Percentiles rank a stretch among this genome's conserved stretches.
These are phyloP conservation scores for Eurosta solidaginis DNA, from an alignment of 1,140 invertebrate genomes.

Conservation along the genomic window DNA sequence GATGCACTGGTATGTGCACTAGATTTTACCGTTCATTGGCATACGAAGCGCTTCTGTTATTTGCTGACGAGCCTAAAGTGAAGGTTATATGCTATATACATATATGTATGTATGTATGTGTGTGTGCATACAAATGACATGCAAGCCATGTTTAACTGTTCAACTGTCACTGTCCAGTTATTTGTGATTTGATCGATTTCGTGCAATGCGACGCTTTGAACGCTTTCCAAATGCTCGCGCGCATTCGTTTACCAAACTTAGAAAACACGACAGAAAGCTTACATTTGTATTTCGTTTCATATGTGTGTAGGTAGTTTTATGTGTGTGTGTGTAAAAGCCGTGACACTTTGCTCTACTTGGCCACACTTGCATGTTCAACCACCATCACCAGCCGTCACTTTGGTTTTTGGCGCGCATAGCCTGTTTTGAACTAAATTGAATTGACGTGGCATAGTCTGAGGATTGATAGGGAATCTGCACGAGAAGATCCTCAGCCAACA, in stretches of 20 bases:
- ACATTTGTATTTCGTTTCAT: no score
- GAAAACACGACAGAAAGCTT: neutral
- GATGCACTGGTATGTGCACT: neutral
- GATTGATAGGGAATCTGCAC: neutral
- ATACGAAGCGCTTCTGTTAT: slow-evolving; percentile 15
- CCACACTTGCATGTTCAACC: slow-evolving; percentile 6
- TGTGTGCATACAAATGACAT: slow-evolving; percentile 8
- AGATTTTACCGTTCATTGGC: neutral
- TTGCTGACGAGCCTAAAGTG: neutral
- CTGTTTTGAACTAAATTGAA: neutral
- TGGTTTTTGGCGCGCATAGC: neutral
- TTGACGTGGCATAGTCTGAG: neutral
- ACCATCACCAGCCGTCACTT: no score
- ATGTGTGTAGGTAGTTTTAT: neutral
- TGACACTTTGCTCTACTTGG: slow-evolving; percentile 15
- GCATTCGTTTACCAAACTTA: no score
- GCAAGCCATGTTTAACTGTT: slow-evolving; percentile 27
- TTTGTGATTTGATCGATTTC: slow-evolving; percentile 31
- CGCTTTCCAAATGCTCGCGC: neutral
- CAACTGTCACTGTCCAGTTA: slow-evolving; percentile 30
- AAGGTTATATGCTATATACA: neutral
- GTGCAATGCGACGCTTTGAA: neutral
- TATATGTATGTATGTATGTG: neutral
- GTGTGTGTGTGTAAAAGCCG: neutral
- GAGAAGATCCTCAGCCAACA: no score